These are phyloP conservation scores for Drosophila equinoxialis DNA, from an alignment of 1,140 invertebrate genomes.

Conservation along the genomic window DNA sequence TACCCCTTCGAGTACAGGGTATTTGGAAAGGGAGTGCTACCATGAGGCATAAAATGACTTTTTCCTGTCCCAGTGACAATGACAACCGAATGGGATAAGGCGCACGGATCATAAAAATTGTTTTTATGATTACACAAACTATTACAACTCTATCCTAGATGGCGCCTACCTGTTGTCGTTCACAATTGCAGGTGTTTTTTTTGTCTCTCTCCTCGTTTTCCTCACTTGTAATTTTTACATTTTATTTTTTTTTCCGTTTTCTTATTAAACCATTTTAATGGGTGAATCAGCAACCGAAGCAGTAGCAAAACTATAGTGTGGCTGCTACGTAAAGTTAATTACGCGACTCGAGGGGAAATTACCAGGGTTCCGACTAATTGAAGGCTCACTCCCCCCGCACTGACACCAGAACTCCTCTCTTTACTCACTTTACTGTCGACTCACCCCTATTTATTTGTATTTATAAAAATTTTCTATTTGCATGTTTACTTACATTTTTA, in stretches of 20 bases:
- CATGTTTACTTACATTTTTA: conserved; percentile 46
- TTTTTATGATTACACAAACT: conserved; percentile 10
- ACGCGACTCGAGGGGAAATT: conserved; percentile 21
- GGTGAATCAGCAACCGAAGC: conserved; percentile 10
- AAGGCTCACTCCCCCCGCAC: conserved; percentile 1
- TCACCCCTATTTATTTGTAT: conserved; percentile 16
- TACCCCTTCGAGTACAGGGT: background rate
- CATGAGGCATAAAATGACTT: background rate
- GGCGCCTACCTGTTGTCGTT: conserved; percentile 8
- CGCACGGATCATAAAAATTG: conserved; percentile 1
- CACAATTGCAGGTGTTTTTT: conserved; percentile 5
- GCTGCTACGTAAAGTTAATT: conserved; percentile 9
- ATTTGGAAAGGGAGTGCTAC: background rate
- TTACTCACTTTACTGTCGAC: background rate
- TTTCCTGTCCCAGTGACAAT: conserved; percentile 1
- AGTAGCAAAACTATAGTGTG: background rate
- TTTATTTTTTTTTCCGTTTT: background rate
- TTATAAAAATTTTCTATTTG: conserved; percentile 42
- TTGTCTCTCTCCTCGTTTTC: background rate
- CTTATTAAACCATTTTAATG: conserved; percentile 31
- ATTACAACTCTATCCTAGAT: conserved; percentile 9
- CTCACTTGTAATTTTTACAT: background rate
- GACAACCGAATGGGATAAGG: conserved; percentile 4
- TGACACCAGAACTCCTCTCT: background rate
- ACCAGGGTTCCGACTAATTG: conserved; percentile 39